A percentile compares a stretch with the other conserved stretches of the same genome.
Conservation (phyloP, 2,797 vertebrate species). For the Clarias pachynema region DNA sequence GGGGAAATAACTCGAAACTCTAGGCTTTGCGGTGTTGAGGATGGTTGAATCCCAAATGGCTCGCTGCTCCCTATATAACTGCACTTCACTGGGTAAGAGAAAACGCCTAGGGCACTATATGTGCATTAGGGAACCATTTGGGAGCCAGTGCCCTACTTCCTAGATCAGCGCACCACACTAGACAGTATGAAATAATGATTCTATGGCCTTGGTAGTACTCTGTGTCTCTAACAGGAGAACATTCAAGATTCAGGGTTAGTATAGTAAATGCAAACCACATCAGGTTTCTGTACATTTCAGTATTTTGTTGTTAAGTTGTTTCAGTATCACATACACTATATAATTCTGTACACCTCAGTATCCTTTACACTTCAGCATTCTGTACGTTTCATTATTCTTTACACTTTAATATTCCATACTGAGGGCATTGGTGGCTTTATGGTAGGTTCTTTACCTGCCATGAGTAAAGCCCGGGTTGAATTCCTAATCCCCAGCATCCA, state of each 20-base stretch:
- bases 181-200: conserved; percentile 18
- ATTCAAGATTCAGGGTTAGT: not conserved
- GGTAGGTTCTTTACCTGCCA: too few relatives aligned
- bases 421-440: too few relatives aligned
- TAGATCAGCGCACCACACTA: conserved; percentile 22
- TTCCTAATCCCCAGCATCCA: too few relatives aligned
- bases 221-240: not conserved
- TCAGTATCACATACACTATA: not conserved
- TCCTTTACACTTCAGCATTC: not conserved
- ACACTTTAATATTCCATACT: not conserved
- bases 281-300: not conserved
- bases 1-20: conserved; percentile 20
- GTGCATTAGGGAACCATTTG: conserved; percentile 33
- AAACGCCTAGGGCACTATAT: conserved; percentile 26
- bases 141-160: conserved; percentile 31
- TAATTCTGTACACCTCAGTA: not conserved
- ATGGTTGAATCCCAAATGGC: conserved; percentile 29
- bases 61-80: conserved; percentile 30
- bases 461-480: too few relatives aligned
- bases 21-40: conserved; percentile 21
- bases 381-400: not conserved
- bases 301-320: not conserved
- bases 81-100: conserved; percentile 23
- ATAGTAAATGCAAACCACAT: not conserved
- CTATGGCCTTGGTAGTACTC: not conserved